Evolutionary conservation across 2,888 invertebrate genomes (phyloP).

Genomic region (Xylophagus ater): DNA sequence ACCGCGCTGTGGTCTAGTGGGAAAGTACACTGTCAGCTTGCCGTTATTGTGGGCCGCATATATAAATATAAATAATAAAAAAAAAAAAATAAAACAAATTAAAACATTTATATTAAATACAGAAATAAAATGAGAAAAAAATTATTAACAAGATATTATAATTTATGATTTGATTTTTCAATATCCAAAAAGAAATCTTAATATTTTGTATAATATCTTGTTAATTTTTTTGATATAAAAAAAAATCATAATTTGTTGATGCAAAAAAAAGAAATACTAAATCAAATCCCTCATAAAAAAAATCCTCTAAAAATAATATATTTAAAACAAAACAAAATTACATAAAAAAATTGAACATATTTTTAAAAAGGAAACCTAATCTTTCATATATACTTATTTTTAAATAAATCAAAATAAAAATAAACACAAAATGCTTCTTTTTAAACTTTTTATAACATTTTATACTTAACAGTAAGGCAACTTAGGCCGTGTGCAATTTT

Average conservation of each 20-base stretch:
- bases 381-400: too few species aligned
- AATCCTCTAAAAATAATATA: conserved; percentile 15
- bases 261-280: too few species aligned
- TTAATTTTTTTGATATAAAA: too few species aligned
- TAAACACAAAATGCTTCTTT: too few species aligned
- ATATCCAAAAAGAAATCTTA: neutral
- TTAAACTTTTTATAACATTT: too few species aligned
- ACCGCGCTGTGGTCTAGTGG: conserved; percentile 41
- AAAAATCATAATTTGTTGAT: too few species aligned
- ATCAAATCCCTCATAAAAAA: too few species aligned
- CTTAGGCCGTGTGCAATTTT: too few species aligned
- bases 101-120: conserved; percentile 13
- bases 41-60: conserved; percentile 55
- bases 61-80: conserved; percentile 14
- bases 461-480: too few species aligned
- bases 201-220: conserved; percentile 5
- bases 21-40: conserved; percentile 49
- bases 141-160: conserved; percentile 11
- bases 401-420: too few species aligned
- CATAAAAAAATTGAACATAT: too few species aligned
- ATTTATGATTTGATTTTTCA: conserved; percentile 1
- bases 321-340: conserved; percentile 11
- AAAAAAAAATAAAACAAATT: conserved; percentile 15
- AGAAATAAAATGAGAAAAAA: conserved; percentile 11
- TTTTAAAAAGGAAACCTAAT: too few species aligned